Base-by-base conservation (phyloP, 2,888 invertebrate species). In the Callyntrura guangdongensis region DNA sequence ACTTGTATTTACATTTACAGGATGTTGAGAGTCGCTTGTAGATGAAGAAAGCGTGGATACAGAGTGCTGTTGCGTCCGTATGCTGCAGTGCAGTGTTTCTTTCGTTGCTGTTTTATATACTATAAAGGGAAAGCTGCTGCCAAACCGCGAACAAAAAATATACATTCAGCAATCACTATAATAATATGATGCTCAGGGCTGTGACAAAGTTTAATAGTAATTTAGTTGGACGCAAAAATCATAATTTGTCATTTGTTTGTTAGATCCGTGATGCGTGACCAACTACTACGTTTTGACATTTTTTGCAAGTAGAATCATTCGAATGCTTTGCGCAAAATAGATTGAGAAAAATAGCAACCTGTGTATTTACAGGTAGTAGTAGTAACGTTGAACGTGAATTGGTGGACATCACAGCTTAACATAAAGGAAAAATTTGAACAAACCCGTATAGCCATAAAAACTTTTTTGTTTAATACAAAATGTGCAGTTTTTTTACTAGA, bases 21-120 rank as follows among this genome's bases (percentile, higher is more conserved):
- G 69, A 72, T 72, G 56, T 17, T 36, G 17, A 56, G 53, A 47
- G n/a, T 81, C 12, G n/a, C n/a, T 72, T 14, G 53, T 49, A 67
- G 72, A 49, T 69, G 72, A 85, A 85, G 84, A 85, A 85, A 85
- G 84, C 84, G 84, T 85, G 56, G 69, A 83, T 12, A 12, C 1
- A 64, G 20, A 5, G 67, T 17, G 36, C 45, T 74, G 74, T 47
- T 17, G 25, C 2, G 20, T n/a, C 20, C 2, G 12, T 4, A 20
- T 64, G 47, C 36, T 45, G 47, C 61, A n/a, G n/a, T n/a, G n/a
- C n/a, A n/a, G n/a, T n/a, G n/a, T n/a, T n/a, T n/a, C n/a, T n/a
- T n/a, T n/a, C n/a, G n/a, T n/a, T n/a, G n/a, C n/a, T n/a, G n/a
- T n/a, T n/a, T n/a, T n/a, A n/a, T 81, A 36, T 49, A 83, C 83